Evolutionary conservation across 2,888 invertebrate species (phyloP).

Genomic region (Orchesella flavescens): DNA sequence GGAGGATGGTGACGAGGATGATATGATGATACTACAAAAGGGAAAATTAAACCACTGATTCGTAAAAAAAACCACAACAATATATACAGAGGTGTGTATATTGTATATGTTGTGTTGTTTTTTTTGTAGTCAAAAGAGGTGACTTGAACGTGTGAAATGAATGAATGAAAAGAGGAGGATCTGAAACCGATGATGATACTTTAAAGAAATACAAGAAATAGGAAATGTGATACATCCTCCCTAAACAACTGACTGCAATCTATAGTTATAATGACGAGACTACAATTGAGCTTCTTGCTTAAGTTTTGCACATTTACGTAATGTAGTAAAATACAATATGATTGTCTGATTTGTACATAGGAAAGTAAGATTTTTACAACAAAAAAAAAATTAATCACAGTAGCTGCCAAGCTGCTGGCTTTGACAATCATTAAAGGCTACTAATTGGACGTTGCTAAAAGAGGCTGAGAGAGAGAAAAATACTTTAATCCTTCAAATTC

Average conservation of each 20-base stretch:
- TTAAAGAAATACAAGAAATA: not conserved
- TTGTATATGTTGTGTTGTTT: no score
- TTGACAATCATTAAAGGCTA: no score
- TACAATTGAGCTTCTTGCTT: constrained; percentile 4
- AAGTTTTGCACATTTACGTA: not conserved
- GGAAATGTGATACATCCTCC: constrained; percentile 7
- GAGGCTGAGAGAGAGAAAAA: not conserved
- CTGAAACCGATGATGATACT: not conserved
- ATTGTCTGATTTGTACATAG: not conserved
- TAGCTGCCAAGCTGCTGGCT: no score
- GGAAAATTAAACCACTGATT: not conserved
- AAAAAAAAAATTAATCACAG: no score
- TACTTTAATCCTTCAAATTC: not conserved
- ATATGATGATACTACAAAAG: not conserved
- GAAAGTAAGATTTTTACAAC: no score
- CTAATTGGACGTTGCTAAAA: not conserved
- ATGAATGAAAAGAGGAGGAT: constrained; percentile 9
- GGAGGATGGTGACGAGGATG: not conserved
- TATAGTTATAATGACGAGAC: not conserved
- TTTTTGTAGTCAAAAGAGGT: no score
- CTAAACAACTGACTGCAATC: not conserved
- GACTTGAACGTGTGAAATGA: not conserved
- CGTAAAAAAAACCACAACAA: not conserved
- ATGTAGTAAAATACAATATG: not conserved
- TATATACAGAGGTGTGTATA: not conserved